Percentiles rank a stretch among this genome's conserved stretches.
Conservation (phyloP, 2,797 vertebrate species). For the Neostethus bicornis region DNA sequence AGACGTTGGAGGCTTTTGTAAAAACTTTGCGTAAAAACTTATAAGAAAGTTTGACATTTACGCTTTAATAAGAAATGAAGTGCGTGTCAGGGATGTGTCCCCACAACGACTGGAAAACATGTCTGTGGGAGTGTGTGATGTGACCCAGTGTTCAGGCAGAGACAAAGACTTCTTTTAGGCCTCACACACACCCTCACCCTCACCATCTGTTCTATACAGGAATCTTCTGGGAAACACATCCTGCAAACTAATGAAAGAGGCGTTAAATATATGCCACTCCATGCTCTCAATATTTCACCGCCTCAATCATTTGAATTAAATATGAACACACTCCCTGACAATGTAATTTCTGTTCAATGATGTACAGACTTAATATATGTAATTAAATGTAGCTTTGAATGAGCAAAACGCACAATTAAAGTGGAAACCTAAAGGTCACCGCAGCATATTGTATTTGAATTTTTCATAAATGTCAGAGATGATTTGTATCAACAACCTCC, state of each 20-base stretch:
- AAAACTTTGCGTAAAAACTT: neutral
- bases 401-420: constrained; percentile 17
- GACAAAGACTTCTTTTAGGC: constrained; percentile 70
- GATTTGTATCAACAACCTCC: neutral
- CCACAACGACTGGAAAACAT: constrained; percentile 4
- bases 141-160: constrained; percentile 55
- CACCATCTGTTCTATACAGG: constrained; percentile 10
- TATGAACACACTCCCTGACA: constrained; percentile 10
- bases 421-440: neutral
- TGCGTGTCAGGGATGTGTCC: neutral
- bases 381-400: constrained; percentile 23
- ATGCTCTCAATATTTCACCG: constrained; percentile 16
- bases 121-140: constrained; percentile 17
- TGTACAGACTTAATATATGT: constrained; percentile 11
- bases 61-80: neutral
- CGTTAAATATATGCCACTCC: neutral
- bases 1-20: neutral
- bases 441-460: neutral
- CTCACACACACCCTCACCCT: constrained; percentile 22
- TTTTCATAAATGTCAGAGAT: constrained; percentile 8
- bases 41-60: neutral
- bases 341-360: constrained; percentile 21
- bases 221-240: constrained; percentile 14
- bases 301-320: constrained; percentile 23
- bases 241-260: constrained; percentile 12